Evolutionary conservation across 2,888 invertebrate species (phyloP).

Genomic region (Netelia fuscicornis): DNA sequence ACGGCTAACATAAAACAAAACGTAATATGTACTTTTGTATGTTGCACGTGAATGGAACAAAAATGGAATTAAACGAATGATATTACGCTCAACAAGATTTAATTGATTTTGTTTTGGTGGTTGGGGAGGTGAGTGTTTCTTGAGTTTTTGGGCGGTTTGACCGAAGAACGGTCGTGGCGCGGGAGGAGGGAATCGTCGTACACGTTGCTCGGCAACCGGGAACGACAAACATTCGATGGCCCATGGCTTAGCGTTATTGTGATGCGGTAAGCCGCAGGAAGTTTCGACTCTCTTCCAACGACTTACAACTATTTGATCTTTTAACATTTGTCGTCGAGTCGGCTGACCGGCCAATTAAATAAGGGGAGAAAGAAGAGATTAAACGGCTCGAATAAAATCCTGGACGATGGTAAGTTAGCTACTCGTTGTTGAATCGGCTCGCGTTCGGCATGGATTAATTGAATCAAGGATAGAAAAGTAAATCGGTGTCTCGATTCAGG

Average conservation of each 20-base stretch:
- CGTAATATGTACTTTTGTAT: constrained; percentile 65
- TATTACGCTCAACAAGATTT: constrained; percentile 32
- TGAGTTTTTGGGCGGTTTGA: background rate
- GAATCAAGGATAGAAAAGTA: background rate
- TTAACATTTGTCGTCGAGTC: background rate
- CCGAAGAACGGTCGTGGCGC: background rate
- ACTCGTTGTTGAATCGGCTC: background rate
- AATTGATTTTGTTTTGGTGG: constrained; percentile 19
- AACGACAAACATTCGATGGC: constrained; percentile 30
- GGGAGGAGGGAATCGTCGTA: background rate
- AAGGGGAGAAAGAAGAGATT: too few relatives aligned
- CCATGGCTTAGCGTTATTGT: background rate
- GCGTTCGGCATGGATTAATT: too few relatives aligned
- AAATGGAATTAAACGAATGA: constrained; percentile 49
- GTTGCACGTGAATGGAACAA: constrained; percentile 52
- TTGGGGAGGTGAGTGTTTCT: background rate
- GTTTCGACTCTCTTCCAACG: background rate
- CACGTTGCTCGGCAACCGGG: constrained; percentile 60
- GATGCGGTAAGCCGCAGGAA: background rate
- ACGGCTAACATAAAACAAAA: constrained; percentile 26
- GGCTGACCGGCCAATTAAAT: background rate
- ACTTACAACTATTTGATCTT: constrained; percentile 2
- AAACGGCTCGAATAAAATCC: background rate
- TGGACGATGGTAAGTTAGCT: constrained; percentile 49
- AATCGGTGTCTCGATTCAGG: constrained; percentile 63